These are phyloP conservation scores for Nibea albiflora DNA, from an alignment of 2,113 vertebrate genomes.

Conservation along the genomic window DNA sequence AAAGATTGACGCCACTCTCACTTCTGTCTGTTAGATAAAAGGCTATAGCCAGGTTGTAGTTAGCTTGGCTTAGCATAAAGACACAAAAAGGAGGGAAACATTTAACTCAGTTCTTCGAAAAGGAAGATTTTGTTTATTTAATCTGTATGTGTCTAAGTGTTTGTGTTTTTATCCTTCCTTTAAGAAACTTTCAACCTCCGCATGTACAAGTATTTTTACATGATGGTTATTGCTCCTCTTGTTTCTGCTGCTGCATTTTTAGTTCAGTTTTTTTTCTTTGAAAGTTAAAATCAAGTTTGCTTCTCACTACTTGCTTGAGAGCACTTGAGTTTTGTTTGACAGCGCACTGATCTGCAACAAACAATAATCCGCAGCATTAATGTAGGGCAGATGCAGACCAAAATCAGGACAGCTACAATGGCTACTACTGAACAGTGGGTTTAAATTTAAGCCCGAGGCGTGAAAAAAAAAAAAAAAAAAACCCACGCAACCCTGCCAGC, in stretches of 20 bases:
- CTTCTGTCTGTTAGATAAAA: background rate
- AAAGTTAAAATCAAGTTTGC: slow-evolving; percentile 23
- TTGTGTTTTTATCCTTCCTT: background rate
- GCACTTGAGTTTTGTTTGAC: slow-evolving; percentile 30
- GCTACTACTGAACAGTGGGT: slow-evolving; percentile 44
- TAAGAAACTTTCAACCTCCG: background rate
- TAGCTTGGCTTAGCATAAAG: background rate
- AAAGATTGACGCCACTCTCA: background rate
- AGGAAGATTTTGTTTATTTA: background rate
- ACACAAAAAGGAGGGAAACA: background rate
- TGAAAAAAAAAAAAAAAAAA: slow-evolving; percentile 4
- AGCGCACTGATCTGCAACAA: slow-evolving; percentile 24
- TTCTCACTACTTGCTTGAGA: slow-evolving; percentile 6
- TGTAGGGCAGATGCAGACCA: slow-evolving; percentile 26
- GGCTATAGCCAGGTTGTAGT: background rate
- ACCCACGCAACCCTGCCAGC: slow-evolving; percentile 55
- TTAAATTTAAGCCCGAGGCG: slow-evolving; percentile 48
- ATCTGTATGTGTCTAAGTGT: background rate
- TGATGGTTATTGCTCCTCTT: background rate
- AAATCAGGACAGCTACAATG: slow-evolving; percentile 24
- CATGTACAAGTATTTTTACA: background rate
- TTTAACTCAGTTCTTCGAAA: too few relatives aligned
- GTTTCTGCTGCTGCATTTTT: background rate
- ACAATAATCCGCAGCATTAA: slow-evolving; percentile 8
- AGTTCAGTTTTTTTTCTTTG: background rate